Base-by-base conservation (phyloP, 2,113 vertebrate genomes). In the Protobothrops mucrosquamatus region DNA sequence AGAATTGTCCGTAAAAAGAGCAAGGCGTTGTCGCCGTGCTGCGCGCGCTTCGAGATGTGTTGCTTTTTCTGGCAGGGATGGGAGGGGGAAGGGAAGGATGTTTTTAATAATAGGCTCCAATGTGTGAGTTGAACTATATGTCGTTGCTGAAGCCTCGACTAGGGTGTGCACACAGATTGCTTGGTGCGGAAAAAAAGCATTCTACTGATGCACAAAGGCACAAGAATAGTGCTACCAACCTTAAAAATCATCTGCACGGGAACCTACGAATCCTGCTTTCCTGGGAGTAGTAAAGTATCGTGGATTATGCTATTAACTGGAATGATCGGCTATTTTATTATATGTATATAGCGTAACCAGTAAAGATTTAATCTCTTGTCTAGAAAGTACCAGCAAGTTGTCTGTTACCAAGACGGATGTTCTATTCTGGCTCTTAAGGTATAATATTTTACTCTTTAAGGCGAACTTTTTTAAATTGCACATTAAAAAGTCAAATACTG, bases 171-270 rank as follows among this genome's bases (percentile, higher is more conserved):
- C 12, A 51, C 64, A 1, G 15, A 46, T 12, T 52, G 34, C 18
- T 34, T 26, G 15, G 43, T n/a, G 18, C 4, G 56, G 43, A 0
- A 0, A 1, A 48, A 6, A 10, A 2, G n/a, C n/a, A 39, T 23
- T 52, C 56, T 54, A 22, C n/a, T 39, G 6, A 55, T 52, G 48
- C 43, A 34, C 26, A 24, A 29, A 91, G 48, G 56, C 29, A 69
- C 12, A 18, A 5, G 29, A 69, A 34, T 15, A 69, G 2, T 43
- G 6, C 8, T 22, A 22, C 34, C 74, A 81, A 7, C 74, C 34
- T 81, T 22, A 39, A 81, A 81, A 18, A 43, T 81, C 18, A 43
- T 3, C 7, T 39, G 34, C 74, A 81, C 6, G n/a, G 39, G 12
- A 57, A 86, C 24, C 24, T 59, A n/a, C 26, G 74, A 81, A 43